phyloP scores from a whole-genome alignment of 92 coral and sea anemone genomes.

The Siderastrea radians region DNA sequence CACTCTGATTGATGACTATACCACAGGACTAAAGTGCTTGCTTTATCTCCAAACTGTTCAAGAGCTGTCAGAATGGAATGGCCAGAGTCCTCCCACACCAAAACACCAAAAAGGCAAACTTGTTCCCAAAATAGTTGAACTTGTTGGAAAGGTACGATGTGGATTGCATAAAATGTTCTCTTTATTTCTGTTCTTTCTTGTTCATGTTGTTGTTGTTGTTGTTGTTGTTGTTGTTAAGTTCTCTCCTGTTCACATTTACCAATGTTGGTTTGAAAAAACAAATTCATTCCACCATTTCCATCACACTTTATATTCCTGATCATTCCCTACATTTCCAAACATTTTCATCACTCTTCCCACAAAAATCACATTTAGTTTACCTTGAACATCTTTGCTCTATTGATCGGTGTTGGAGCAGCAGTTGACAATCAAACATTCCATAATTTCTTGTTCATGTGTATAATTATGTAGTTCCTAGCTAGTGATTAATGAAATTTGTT shows the following conservation, averaged over 20 bases:
- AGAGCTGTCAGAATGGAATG: slow-evolving; percentile 88
- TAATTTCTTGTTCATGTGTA: not conserved
- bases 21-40: slow-evolving; percentile 91
- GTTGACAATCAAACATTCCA: too few relatives aligned
- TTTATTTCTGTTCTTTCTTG: too few relatives aligned
- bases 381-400: too few relatives aligned
- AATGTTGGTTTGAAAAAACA: too few relatives aligned
- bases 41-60: slow-evolving; percentile 88
- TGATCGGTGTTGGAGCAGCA: too few relatives aligned
- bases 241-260: not conserved
- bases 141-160: slow-evolving; percentile 89
- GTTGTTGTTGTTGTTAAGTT: not conserved
- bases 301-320: too few relatives aligned
- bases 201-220: not conserved
- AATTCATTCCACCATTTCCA: too few relatives aligned
- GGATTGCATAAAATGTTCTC: not conserved
- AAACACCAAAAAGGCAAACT: slow-evolving; percentile 94
- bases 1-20: slow-evolving; percentile 91
- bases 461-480: not conserved
- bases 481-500: not conserved
- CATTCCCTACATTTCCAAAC: too few relatives aligned
- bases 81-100: slow-evolving; percentile 92
- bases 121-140: slow-evolving; percentile 90
- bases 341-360: too few relatives aligned
- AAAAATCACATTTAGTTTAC: too few relatives aligned